Conservation (phyloP, 1,140 invertebrate species). For the Coenobita brevimanus region DNA sequence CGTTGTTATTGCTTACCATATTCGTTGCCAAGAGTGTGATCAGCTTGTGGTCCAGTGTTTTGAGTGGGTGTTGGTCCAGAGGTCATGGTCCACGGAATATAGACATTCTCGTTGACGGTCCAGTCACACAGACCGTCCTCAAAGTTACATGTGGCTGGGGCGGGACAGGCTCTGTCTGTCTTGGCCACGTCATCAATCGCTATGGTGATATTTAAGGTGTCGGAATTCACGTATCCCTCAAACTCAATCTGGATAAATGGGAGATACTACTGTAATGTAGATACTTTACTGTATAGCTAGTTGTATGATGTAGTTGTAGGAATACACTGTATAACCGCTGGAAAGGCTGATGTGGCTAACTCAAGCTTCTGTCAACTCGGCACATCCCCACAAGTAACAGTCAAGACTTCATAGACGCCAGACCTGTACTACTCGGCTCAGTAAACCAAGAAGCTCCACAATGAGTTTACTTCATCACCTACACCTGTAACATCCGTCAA, state of each 20-base stretch:
- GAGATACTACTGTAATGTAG: not conserved
- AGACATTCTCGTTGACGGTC: not conserved
- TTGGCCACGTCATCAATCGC: not conserved
- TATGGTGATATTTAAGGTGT: not conserved
- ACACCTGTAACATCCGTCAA: too few species aligned
- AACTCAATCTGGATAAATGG: not conserved
- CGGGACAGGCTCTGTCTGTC: not conserved
- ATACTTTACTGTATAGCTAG: too few species aligned
- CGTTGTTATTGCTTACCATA: not conserved
- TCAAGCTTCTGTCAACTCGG: too few species aligned
- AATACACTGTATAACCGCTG: too few species aligned
- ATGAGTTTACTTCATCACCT: too few species aligned
- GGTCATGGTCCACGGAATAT: not conserved
- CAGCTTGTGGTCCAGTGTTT: not conserved
- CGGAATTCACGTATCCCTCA: not conserved
- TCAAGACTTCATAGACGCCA: too few species aligned
- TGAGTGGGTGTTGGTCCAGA: not conserved
- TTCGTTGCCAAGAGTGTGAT: not conserved
- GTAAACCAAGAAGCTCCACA: too few species aligned
- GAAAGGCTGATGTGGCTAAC: too few species aligned
- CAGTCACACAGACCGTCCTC: conserved; percentile 25
- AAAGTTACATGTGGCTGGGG: conserved; percentile 6
- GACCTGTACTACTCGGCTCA: too few species aligned
- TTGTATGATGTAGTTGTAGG: too few species aligned
- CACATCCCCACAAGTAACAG: too few species aligned